phyloP scores from a whole-genome alignment of 2,888 invertebrate genomes.

The Drosophila cracens region DNA sequence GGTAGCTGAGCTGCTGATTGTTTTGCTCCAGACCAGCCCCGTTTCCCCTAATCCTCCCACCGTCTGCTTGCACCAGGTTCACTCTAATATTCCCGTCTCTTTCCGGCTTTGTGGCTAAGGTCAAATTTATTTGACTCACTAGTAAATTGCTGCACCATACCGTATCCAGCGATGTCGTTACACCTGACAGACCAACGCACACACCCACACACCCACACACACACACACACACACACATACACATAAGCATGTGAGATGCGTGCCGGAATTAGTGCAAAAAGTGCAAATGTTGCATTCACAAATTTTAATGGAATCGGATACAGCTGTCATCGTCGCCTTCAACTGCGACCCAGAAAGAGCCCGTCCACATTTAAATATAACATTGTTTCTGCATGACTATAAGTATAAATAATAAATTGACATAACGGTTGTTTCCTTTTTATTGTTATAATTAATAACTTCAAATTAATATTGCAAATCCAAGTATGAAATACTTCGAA shows the following conservation, averaged over 20 bases:
- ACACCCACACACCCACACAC: conserved; percentile 13
- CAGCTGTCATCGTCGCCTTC: conserved; percentile 25
- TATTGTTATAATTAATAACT: not conserved
- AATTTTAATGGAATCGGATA: conserved; percentile 71
- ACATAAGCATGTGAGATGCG: conserved; percentile 12
- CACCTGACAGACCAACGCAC: conserved; percentile 64
- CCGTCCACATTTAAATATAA: conserved; percentile 33
- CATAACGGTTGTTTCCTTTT: not conserved
- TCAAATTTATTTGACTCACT: conserved; percentile 80
- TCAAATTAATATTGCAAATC: not conserved
- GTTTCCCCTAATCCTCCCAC: not conserved
- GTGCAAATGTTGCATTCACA: conserved; percentile 79
- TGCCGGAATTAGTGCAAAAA: conserved; percentile 71
- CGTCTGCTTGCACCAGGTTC: not conserved
- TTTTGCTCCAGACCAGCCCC: conserved; percentile 37
- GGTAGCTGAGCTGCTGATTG: conserved; percentile 53
- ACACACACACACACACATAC: conserved; percentile 17
- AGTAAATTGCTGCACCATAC: conserved; percentile 71
- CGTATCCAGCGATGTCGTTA: conserved; percentile 63
- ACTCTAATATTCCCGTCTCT: conserved; percentile 28
- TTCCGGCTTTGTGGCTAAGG: conserved; percentile 69
- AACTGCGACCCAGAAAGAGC: conserved; percentile 17
- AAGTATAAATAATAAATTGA: not conserved
- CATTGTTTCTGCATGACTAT: not conserved
- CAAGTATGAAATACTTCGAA: not conserved